A percentile compares a stretch with the other conserved stretches of the same genome.
These are phyloP conservation scores for Coreoperca whiteheadi DNA, from an alignment of 2,113 vertebrate genomes.

Conservation along the genomic window DNA sequence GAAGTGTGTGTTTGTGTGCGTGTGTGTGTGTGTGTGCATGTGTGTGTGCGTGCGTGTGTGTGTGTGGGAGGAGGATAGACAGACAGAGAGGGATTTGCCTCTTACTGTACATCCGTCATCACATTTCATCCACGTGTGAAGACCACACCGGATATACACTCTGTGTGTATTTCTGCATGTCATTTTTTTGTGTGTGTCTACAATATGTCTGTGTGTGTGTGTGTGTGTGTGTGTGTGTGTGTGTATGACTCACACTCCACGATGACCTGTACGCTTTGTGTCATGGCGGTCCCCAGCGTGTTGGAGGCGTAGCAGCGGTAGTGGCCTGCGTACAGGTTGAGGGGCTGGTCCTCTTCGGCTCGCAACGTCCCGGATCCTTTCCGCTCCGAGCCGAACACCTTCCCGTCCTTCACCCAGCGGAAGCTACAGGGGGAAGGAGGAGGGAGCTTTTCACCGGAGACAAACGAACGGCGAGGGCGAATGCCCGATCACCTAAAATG, in stretches of 20 bases:
- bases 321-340: constrained; percentile 81
- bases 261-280: constrained; percentile 80
- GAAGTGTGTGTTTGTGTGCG: constrained; percentile 10
- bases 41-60: background rate
- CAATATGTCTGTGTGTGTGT: background rate
- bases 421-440: constrained; percentile 76
- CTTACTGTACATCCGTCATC: constrained; percentile 8
- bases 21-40: background rate
- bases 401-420: constrained; percentile 87
- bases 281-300: constrained; percentile 87
- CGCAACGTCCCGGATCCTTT: constrained; percentile 74
- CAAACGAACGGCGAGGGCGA: background rate
- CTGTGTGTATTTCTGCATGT: background rate
- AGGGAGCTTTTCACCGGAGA: background rate
- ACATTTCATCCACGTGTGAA: background rate
- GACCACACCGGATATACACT: background rate
- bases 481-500: too few species aligned
- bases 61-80: background rate
- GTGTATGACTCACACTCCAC: constrained; percentile 85
- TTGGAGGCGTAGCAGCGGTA: constrained; percentile 91
- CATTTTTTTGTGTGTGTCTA: background rate
- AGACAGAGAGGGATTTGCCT: background rate
- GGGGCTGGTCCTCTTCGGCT: constrained; percentile 61
- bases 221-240: background rate
- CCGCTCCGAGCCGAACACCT: constrained; percentile 46